These are phyloP conservation scores for Nilaparvata lugens DNA, from an alignment of 1,140 invertebrate genomes.

Conservation along the genomic window DNA sequence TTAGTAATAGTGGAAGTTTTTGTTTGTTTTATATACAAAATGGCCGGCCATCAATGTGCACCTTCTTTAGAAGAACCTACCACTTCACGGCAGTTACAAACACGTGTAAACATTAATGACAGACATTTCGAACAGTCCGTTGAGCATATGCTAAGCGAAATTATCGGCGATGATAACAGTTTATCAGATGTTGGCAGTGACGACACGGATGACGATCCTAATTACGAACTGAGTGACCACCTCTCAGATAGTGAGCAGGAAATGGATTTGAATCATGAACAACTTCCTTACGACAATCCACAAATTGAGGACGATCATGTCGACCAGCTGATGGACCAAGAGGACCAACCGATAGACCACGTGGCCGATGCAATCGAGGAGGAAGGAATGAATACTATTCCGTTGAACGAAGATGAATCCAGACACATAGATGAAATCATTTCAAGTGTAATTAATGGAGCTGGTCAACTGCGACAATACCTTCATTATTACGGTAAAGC, in stretches of 20 bases:
- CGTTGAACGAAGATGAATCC: slow-evolving; percentile 1
- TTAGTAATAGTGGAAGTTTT: no score
- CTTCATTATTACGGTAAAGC: neutral
- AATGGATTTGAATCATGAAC: neutral
- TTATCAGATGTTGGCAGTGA: slow-evolving; percentile 3
- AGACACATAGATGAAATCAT: slow-evolving; percentile 1
- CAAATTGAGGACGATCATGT: neutral
- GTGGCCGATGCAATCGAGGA: neutral
- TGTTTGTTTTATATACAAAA: no score
- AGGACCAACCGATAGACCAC: neutral
- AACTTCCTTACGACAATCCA: neutral
- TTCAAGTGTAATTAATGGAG: no score
- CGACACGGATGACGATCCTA: slow-evolving; percentile 3
- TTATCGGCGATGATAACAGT: slow-evolving; percentile 5
- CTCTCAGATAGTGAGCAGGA: slow-evolving; percentile 1
- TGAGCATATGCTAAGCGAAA: slow-evolving; percentile 1
- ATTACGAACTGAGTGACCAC: no score
- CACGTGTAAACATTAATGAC: no score
- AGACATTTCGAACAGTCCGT: slow-evolving; percentile 2
- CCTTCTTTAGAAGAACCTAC: no score
- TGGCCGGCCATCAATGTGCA: no score
- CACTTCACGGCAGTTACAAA: no score
- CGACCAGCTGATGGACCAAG: neutral
- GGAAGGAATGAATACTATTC: slow-evolving; percentile 1
- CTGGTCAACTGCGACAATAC: no score